A percentile compares a stretch with the other conserved stretches of the same genome.
Evolutionary conservation across 1,140 invertebrate genomes (phyloP).

Genomic region (Macrosteles quadrilineatus): DNA sequence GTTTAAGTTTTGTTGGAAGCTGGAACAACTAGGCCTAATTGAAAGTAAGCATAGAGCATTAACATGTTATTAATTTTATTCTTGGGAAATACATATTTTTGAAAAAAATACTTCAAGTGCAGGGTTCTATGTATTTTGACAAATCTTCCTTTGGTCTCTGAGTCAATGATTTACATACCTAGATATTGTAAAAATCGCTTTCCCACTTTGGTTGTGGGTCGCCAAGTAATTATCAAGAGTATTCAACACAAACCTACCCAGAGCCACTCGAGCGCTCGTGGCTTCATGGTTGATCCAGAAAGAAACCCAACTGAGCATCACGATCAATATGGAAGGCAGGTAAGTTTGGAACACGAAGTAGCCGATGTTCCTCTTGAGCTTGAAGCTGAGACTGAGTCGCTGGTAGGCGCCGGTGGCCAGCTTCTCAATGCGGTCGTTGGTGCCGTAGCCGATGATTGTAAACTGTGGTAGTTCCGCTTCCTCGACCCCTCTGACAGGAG

Average conservation of each 20-base stretch:
- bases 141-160: no score
- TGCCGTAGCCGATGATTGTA: conserved; percentile 90
- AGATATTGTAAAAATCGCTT: no score
- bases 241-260: conserved; percentile 64
- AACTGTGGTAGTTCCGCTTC: conserved; percentile 95
- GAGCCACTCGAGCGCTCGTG: conserved; percentile 73
- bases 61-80: no score
- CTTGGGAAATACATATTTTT: no score
- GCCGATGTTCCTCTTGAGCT: conserved; percentile 74
- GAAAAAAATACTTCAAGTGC: no score
- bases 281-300: conserved; percentile 88
- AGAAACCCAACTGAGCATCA: conserved; percentile 86
- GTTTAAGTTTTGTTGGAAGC: no score
- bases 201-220: no score
- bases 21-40: no score
- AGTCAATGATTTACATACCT: no score
- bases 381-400: conserved; percentile 80
- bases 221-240: no score
- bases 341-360: conserved; percentile 85
- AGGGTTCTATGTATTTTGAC: no score
- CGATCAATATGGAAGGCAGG: conserved; percentile 78
- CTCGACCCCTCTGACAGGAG: conserved; percentile 88
- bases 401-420: conserved; percentile 93
- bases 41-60: no score
- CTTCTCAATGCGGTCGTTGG: conserved; percentile 86